phyloP scores from a whole-genome alignment of 1,140 invertebrate genomes.

The Phortica variegata region DNA sequence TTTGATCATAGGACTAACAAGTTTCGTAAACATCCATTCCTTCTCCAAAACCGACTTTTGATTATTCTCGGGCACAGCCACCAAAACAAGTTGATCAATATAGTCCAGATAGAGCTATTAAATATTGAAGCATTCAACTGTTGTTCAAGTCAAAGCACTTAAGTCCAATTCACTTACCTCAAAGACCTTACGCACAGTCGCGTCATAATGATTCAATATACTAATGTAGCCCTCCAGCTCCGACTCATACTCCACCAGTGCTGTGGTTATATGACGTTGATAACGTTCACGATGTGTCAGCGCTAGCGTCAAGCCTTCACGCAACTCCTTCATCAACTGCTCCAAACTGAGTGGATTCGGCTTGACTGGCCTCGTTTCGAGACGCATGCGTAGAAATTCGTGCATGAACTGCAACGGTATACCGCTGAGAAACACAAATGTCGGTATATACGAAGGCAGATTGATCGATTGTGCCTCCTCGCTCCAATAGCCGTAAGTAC shows the following conservation, averaged over 20 bases:
- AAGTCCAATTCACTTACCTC: slow-evolving; percentile 59
- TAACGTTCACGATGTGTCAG: slow-evolving; percentile 75
- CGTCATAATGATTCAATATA: slow-evolving; percentile 74
- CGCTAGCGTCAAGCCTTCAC: slow-evolving; percentile 79
- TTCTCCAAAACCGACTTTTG: slow-evolving; percentile 78
- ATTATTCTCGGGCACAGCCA: slow-evolving; percentile 68
- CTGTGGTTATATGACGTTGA: slow-evolving; percentile 68
- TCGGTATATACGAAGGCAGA: slow-evolving; percentile 78
- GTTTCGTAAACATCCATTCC: slow-evolving; percentile 76
- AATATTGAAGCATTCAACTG: slow-evolving; percentile 4
- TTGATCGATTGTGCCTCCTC: slow-evolving; percentile 72
- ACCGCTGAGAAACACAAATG: slow-evolving; percentile 81
- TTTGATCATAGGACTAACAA: slow-evolving; percentile 69
- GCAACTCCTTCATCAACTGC: slow-evolving; percentile 82
- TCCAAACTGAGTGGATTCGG: slow-evolving; percentile 83
- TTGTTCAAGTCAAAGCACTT: neutral
- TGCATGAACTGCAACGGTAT: slow-evolving; percentile 85
- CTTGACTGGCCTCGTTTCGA: slow-evolving; percentile 80
- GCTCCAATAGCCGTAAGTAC: slow-evolving; percentile 74
- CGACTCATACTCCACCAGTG: slow-evolving; percentile 62
- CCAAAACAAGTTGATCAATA: slow-evolving; percentile 70
- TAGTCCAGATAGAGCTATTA: slow-evolving; percentile 72
- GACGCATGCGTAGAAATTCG: slow-evolving; percentile 79
- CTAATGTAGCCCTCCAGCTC: slow-evolving; percentile 59
- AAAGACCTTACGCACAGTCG: slow-evolving; percentile 72